phyloP scores from a whole-genome alignment of 2,888 invertebrate genomes.

The Onchidella celtica region DNA sequence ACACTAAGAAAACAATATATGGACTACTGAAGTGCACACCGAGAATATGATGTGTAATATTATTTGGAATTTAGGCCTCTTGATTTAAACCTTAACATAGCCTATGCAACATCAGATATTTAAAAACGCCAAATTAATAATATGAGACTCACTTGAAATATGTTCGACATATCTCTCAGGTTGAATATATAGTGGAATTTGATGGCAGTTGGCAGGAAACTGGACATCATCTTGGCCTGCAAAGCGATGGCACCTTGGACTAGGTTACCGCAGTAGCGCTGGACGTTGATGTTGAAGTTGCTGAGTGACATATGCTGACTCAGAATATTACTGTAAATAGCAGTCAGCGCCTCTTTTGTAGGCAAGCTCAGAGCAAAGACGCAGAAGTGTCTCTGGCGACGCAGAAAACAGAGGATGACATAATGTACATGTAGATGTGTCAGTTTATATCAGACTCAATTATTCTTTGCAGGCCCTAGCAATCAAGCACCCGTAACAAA shows the following conservation, averaged over 20 bases:
- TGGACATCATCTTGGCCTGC: conserved; percentile 91
- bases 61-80: no score
- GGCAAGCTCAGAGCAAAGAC: conserved; percentile 87
- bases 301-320: conserved; percentile 84
- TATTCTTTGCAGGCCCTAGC: no score
- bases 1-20: no score
- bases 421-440: background rate
- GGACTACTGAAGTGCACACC: no score
- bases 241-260: conserved; percentile 91
- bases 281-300: conserved; percentile 87
- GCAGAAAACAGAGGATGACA: background rate
- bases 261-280: conserved; percentile 87
- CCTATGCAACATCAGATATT: no score
- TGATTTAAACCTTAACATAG: no score
- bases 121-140: no score
- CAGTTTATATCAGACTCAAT: no score
- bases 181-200: conserved; percentile 99
- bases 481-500: no score
- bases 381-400: conserved; percentile 80
- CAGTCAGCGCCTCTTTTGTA: conserved; percentile 89
- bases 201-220: conserved; percentile 95
- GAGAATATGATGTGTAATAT: no score
- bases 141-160: conserved; percentile 95
- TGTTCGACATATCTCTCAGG: conserved; percentile 94
- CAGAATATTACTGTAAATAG: conserved; percentile 93